These are phyloP conservation scores for Meloidogyne chitwoodi DNA, from an alignment of 1,140 invertebrate genomes.

Conservation along the genomic window DNA sequence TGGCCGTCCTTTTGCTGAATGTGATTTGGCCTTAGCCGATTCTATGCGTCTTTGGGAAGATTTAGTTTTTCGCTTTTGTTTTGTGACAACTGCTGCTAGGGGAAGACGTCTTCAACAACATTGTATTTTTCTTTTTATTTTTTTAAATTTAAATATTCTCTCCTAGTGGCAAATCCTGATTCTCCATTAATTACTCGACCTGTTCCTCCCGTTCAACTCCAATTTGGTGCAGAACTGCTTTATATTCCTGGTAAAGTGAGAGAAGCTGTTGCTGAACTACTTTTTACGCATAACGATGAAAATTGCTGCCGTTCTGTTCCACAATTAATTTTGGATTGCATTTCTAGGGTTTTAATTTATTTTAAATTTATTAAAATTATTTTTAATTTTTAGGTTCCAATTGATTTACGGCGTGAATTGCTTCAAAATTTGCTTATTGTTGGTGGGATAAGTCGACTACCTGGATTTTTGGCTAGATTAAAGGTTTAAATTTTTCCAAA, in stretches of 20 bases:
- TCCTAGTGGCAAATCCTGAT: constrained; percentile 7
- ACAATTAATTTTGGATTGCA: constrained; percentile 33
- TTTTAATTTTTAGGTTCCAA: constrained; percentile 34
- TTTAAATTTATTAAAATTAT: neutral
- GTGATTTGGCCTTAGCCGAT: constrained; percentile 12
- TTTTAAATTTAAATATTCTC: neutral
- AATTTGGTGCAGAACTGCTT: constrained; percentile 29
- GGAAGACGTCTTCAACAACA: constrained; percentile 26
- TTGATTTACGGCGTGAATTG: constrained; percentile 35
- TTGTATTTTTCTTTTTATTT: constrained; percentile 9
- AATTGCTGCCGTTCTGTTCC: constrained; percentile 27
- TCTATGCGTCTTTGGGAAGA: constrained; percentile 25
- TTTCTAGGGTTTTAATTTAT: constrained; percentile 19
- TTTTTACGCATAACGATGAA: constrained; percentile 21
- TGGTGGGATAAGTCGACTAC: constrained; percentile 35
- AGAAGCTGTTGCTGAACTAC: constrained; percentile 36
- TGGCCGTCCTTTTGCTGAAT: constrained; percentile 25
- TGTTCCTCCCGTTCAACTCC: constrained; percentile 25
- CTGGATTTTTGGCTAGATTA: constrained; percentile 26
- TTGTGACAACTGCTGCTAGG: constrained; percentile 28
- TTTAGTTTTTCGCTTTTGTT: constrained; percentile 36
- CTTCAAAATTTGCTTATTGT: constrained; percentile 31
- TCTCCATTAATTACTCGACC: neutral
- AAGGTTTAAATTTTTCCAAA: neutral
- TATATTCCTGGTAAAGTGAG: constrained; percentile 35